Conservation (phyloP, 2,888 invertebrate genomes). For the Acholoe squamosa region DNA sequence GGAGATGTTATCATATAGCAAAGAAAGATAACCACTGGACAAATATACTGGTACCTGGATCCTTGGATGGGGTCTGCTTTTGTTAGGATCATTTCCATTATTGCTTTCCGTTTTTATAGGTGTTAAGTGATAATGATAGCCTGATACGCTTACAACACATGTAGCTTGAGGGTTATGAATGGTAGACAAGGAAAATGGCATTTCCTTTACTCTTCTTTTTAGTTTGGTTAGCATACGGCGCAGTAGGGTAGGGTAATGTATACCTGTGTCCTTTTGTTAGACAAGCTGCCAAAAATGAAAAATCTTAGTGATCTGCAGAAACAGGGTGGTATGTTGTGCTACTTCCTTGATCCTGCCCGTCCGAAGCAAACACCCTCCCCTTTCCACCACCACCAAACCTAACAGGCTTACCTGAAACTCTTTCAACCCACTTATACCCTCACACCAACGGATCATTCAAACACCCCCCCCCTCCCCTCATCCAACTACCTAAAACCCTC, state of each 20-base stretch:
- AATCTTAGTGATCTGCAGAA: background rate
- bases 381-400: background rate
- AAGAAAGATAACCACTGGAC: background rate
- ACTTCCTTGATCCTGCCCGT: background rate
- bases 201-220: no score
- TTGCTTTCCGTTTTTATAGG: background rate
- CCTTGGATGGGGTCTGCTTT: background rate
- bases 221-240: no score
- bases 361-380: background rate
- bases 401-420: background rate
- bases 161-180: background rate
- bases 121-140: background rate
- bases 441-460: background rate
- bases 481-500: background rate
- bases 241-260: background rate
- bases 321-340: background rate
- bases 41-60: slow-evolving; percentile 9
- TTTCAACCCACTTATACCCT: background rate
- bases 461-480: background rate
- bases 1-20: no score
- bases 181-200: background rate
- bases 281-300: slow-evolving; percentile 38
- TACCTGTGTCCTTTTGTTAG: slow-evolving; percentile 1
- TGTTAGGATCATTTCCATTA: background rate
- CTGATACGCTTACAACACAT: background rate